A percentile compares a stretch with the other conserved stretches of the same genome.
phyloP scores from a whole-genome alignment of 2,113 vertebrate species.

The Melierax canorus region DNA sequence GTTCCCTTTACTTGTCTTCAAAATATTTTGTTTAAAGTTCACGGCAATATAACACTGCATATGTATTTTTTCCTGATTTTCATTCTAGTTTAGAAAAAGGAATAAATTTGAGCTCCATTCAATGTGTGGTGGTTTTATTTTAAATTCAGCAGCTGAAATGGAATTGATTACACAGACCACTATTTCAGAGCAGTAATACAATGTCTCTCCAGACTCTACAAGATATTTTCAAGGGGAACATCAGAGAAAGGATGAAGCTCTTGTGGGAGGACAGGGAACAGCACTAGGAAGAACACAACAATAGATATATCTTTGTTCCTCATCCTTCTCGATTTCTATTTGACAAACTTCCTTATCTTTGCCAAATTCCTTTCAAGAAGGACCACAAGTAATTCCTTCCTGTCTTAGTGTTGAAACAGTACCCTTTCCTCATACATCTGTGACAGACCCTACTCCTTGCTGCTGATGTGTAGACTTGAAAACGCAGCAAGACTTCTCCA shows the following conservation, averaged over 20 bases:
- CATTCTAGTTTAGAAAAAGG: background rate
- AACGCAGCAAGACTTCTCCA: background rate
- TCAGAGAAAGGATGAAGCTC: background rate
- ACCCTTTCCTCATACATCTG: background rate
- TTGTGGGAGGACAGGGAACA: background rate
- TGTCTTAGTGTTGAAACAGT: background rate
- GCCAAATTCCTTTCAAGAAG: background rate
- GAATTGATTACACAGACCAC: background rate
- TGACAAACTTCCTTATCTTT: background rate
- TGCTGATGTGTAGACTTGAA: background rate
- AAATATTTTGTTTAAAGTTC: slow-evolving; percentile 13
- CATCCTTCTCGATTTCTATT: background rate
- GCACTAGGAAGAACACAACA: background rate
- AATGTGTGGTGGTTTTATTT: background rate
- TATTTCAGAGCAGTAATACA: background rate
- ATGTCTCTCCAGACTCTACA: background rate
- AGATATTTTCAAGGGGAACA: slow-evolving; percentile 7
- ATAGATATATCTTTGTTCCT: background rate
- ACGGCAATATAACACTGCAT: background rate
- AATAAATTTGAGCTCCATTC: background rate
- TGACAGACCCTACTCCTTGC: background rate
- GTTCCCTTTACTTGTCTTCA: background rate
- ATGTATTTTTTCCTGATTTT: background rate
- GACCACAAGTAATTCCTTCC: background rate
- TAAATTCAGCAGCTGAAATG: background rate